Evolutionary conservation across 2,797 vertebrate species (phyloP), one percentile per base, ranked within the genome.

Genomic region (Crenichthys baileyi): DNA sequence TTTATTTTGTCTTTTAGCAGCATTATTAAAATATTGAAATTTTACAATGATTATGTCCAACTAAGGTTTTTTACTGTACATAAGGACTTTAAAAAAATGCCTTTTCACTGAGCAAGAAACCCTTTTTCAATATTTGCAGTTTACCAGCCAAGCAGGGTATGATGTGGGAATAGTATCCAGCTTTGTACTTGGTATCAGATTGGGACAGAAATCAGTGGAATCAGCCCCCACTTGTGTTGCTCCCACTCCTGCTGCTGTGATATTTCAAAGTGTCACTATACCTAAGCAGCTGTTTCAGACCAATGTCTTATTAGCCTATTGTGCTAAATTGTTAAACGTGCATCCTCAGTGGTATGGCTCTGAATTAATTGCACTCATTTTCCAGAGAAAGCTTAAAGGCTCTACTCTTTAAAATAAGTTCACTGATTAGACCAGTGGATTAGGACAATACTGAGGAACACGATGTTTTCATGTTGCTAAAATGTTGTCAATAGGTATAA

Each of bases 281-380:
- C 22, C 31, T 65, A 65, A 67, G 51, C 22, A 55, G 51, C 70
- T 70, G 50, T 67, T 67, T 22, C 12, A 50, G 4, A 39, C 29
- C 29, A 41, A 18, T 36, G 56, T 75, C 26, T 75, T 31, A 60
- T 50, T 56, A 53, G 72, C 20, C 22, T 13, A 39, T 22, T 67
- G 67, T 61, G 68, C 36, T 58, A 76, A 8, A 55, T 60, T 65
- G 44, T 50, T 61, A 36, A 63, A 70, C 29, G 26, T 65, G 16
- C n/a, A 65, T 51, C 24, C 22, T 55, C 50, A 39, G 24, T 61
- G 48, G 60, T 72, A 24, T 36, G 58, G 48, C 46, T 77, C 56
- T n/a, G 39, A 24, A 46, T 77, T 67, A 44, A 61, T 76, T 68
- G 72, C n/a, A 58, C 65, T 51, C 29, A 58, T 15, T 79, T 68